Percentiles rank a stretch among this genome's conserved stretches.
Evolutionary conservation across 2,888 invertebrate species (phyloP).

Genomic region (Ethmia dodecea): DNA sequence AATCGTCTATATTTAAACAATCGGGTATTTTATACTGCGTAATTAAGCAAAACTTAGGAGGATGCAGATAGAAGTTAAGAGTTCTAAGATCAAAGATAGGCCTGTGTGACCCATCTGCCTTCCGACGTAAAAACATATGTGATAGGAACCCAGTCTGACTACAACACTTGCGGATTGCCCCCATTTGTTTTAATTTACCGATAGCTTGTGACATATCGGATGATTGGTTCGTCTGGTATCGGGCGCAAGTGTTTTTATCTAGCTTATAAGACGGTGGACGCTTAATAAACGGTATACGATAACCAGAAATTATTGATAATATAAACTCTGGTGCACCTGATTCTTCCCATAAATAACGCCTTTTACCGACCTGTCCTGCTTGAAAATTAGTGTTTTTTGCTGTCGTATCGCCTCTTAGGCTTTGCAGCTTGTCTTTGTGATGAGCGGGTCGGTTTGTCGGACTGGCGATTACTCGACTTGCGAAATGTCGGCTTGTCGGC

Average conservation of each 20-base stretch:
- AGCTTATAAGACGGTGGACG: slow-evolving; percentile 1
- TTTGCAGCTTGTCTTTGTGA: background rate
- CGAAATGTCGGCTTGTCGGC: background rate
- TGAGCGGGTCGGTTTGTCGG: background rate
- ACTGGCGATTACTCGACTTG: background rate
- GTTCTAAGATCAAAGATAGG: slow-evolving; percentile 13
- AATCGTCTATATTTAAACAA: slow-evolving; percentile 12
- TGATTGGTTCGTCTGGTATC: background rate
- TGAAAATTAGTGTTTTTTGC: background rate
- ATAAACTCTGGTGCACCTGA: background rate
- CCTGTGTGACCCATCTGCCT: slow-evolving; percentile 5
- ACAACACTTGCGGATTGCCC: background rate
- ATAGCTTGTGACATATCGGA: background rate
- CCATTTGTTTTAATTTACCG: background rate
- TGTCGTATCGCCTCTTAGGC: background rate
- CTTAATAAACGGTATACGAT: slow-evolving; percentile 12
- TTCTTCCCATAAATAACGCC: background rate
- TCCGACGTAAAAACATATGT: background rate
- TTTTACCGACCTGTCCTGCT: background rate
- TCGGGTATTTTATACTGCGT: slow-evolving; percentile 8
- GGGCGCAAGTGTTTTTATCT: background rate
- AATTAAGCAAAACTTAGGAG: slow-evolving; percentile 10
- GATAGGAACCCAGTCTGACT: background rate
- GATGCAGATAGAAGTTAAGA: slow-evolving; percentile 11
- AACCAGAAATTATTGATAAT: slow-evolving; percentile 6